Evolutionary conservation across 2,113 vertebrate genomes (phyloP), one percentile per base, ranked within the genome.

Genomic region (Pangasianodon gigas): DNA sequence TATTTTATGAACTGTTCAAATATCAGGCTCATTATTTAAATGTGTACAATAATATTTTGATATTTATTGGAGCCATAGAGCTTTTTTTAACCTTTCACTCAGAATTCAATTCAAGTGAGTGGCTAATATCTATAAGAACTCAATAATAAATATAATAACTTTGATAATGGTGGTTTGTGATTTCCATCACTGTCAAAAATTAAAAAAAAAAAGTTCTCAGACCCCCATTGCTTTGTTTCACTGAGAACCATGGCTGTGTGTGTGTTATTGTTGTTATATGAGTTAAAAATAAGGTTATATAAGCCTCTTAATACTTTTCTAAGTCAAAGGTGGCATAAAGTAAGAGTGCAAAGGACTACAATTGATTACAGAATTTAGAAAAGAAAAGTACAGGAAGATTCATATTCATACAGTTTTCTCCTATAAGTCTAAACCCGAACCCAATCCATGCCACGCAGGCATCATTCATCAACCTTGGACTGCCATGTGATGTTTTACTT

Each of bases 401-500:
- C 29, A 58, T 52, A 89, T 89, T 69, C 32, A 89, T 75, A 54
- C 21, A 18, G 58, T 75, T 44, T 88, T 84, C 69, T 56, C 32
- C 41, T 71, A 46, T 11, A 8, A 52, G 46, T 51, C 77, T 1
- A 37, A 37, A 37, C 37, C 37, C 37, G 16, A 51, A n/a, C 46
- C 77, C 77, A n/a, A 18, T 80, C 48, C 77, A 77, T 0, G 21
- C 44, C 74, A 77, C 10, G 13, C 77, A n/a, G 41, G 51, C 24
- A 81, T 84, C 65, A 60, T 89, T 89, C 46, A 54, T 91, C 88
- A 87, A 29, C 52, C 58, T 52, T 52, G 6, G 58, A 41, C 80
- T 86, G 46, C 74, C 21, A 14, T 79, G 48, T 60, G n/a, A 81
- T 86, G 85, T 83, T 89, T 89, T 58, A 77, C 88, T 51, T 90